Evolutionary conservation across 2,113 vertebrate species (phyloP).

Genomic region (Chaenocephalus aceratus): DNA sequence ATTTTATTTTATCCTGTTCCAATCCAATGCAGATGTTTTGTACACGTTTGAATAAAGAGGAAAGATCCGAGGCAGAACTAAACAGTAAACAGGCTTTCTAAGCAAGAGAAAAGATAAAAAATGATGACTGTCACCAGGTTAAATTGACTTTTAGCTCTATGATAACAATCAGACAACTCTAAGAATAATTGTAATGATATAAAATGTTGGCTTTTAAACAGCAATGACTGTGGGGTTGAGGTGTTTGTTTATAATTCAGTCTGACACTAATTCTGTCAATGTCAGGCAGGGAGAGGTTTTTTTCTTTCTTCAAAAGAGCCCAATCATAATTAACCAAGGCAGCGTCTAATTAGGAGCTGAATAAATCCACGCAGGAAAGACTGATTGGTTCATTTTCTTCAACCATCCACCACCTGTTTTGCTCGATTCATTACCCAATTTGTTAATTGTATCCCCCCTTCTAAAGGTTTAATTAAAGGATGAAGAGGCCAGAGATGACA

Average conservation of each 20-base stretch:
- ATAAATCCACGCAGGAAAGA: slow-evolving; percentile 85
- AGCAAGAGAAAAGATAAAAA: not conserved
- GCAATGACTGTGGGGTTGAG: slow-evolving; percentile 50
- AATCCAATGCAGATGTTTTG: not conserved
- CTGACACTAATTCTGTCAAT: slow-evolving; percentile 78
- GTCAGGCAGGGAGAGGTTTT: slow-evolving; percentile 52
- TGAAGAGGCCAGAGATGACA: slow-evolving; percentile 83
- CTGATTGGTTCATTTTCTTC: slow-evolving; percentile 87
- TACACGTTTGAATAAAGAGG: not conserved
- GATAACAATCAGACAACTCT: not conserved
- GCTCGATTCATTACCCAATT: slow-evolving; percentile 86
- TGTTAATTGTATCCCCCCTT: slow-evolving; percentile 85
- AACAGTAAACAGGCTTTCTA: not conserved
- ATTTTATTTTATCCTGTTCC: no score
- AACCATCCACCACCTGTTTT: slow-evolving; percentile 87
- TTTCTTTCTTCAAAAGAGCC: slow-evolving; percentile 72
- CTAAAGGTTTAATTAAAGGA: slow-evolving; percentile 84
- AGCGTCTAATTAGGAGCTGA: slow-evolving; percentile 86
- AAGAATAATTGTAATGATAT: not conserved
- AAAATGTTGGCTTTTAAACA: slow-evolving; percentile 34
- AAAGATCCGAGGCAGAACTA: not conserved
- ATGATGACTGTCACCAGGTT: not conserved
- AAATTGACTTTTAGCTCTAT: not conserved
- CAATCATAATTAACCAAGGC: slow-evolving; percentile 87
- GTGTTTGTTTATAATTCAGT: slow-evolving; percentile 81